Conservation (phyloP, 2,888 invertebrate species). For the Drosophila cognata region DNA sequence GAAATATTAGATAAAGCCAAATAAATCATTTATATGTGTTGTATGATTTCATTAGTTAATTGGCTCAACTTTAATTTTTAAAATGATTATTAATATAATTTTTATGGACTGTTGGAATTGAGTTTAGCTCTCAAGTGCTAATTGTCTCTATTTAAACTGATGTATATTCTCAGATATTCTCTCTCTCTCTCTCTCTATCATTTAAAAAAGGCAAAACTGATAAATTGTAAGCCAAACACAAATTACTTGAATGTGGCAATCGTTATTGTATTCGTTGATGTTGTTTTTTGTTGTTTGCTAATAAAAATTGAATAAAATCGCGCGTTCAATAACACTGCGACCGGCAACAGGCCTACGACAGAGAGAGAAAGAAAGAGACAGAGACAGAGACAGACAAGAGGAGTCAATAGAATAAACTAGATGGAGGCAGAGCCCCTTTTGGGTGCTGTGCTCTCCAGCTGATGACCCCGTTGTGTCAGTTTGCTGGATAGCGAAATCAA, state of each 20-base stretch:
- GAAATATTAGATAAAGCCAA: not conserved
- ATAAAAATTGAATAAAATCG: conserved; percentile 79
- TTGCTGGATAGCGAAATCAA: conserved; percentile 54
- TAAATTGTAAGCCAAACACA: conserved; percentile 35
- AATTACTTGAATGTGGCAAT: conserved; percentile 33
- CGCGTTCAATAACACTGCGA: conserved; percentile 64
- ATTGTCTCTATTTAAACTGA: conserved; percentile 4
- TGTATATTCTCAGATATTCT: not conserved
- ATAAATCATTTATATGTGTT: not conserved
- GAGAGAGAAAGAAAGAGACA: not conserved
- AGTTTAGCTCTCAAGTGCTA: not conserved
- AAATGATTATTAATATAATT: not conserved
- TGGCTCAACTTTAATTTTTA: not conserved
- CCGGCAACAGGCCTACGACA: not conserved
- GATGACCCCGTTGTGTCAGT: conserved; percentile 56
- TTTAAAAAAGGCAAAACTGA: conserved; percentile 11
- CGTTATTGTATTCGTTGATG: conserved; percentile 13
- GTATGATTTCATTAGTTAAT: not conserved
- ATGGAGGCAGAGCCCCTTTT: conserved; percentile 30
- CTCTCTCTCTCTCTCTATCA: conserved; percentile 3
- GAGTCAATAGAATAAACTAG: conserved; percentile 4
- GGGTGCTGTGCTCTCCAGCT: conserved; percentile 36
- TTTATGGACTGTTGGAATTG: conserved; percentile 11
- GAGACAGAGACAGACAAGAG: not conserved
- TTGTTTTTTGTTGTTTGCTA: conserved; percentile 44